Base-by-base conservation (phyloP, 2,888 invertebrate species). In the Nebria salina region DNA sequence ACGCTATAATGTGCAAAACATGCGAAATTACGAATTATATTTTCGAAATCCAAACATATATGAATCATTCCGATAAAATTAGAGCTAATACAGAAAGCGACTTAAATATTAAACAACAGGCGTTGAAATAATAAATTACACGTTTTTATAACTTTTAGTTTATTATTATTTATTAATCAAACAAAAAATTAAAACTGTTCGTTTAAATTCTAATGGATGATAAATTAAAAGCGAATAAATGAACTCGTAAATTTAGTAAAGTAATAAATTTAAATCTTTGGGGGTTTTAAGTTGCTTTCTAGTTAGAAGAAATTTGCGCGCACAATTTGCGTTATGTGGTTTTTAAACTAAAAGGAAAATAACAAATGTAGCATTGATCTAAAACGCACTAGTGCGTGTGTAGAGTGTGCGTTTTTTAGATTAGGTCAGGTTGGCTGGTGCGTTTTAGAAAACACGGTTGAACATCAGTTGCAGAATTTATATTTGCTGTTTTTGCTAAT, bases 401-500 rank as follows among this genome's bases (percentile, higher is more conserved):
- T 20, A 20, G 20, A 25, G 34, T 34, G 70, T 20, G 4, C 4
- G 11, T 11, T 70, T 70, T 70, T 25, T 20, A 70, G 70, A 25
- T 68, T 70, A 70, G 11, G 34, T 25, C 70, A 25, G 20, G 25
- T 25, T 70, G 6, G 25, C 70, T 70, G 6, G 2, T 26, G 25
- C 70, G 34, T 70, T 70, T 70, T 70, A 34, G 25, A 70, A 70
- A 70, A 70, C 54, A 34, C 20, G 20, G 1, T 70, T 34, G 11
- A 70, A 70, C 70, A 70, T n/a, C 25, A 5, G 70, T 70, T 54
- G 15, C 20, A 26, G 70, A 70, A 70, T 70, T 20, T 70, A 70
- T 70, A 70, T 70, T 26, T 70, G 20, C 25, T 70, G 20, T 70
- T 70, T 70, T 70, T 70, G 20, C 70, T 70, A 70, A 70, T 70